Conservation (phyloP, 1,140 invertebrate species). For the Apocrypta bakeri region DNA sequence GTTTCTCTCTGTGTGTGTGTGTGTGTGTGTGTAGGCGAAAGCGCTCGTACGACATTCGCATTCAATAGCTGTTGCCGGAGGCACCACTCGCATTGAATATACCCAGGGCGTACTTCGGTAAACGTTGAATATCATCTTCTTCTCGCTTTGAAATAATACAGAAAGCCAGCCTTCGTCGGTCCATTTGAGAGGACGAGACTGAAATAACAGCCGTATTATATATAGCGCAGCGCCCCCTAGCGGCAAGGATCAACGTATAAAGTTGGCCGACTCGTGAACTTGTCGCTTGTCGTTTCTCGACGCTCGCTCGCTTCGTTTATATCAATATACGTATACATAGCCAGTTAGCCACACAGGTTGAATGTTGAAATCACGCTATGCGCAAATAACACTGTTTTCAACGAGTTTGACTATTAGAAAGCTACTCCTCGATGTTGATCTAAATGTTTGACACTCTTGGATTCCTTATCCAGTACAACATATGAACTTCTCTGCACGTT, state of each 20-base stretch:
- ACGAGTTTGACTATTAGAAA: constrained; percentile 10
- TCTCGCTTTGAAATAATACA: background rate
- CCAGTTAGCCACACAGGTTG: background rate
- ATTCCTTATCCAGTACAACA: background rate
- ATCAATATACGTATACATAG: background rate
- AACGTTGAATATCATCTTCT: constrained; percentile 2
- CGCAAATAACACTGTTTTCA: background rate
- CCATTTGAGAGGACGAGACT: background rate
- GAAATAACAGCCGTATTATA: background rate
- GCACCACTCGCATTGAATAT: background rate
- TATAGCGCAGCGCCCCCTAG: background rate
- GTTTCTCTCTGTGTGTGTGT: no score
- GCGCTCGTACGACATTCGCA: background rate
- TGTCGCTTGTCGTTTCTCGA: no score
- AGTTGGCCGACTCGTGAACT: background rate
- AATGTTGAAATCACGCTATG: background rate
- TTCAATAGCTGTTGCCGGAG: background rate
- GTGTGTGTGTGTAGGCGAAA: no score
- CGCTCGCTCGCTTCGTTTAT: background rate
- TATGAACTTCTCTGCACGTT: background rate
- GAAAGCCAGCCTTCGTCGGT: background rate
- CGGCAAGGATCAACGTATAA: background rate
- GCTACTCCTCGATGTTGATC: background rate
- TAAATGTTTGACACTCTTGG: background rate
- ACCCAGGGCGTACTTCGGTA: background rate